These are phyloP conservation scores for Oxycera nigricornis DNA, from an alignment of 2,888 invertebrate species.

Conservation along the genomic window DNA sequence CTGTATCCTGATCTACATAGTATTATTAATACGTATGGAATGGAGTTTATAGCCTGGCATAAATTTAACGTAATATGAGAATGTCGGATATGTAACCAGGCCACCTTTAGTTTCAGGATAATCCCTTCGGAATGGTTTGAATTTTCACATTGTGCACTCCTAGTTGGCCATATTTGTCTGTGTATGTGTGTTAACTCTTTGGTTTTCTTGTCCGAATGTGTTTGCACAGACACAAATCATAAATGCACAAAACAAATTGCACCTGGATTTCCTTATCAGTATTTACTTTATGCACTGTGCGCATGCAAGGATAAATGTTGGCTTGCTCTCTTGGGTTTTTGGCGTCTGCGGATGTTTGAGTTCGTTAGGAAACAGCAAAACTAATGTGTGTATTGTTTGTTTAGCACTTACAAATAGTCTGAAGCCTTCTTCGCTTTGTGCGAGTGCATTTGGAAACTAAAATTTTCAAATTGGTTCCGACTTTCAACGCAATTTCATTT, in stretches of 20 bases:
- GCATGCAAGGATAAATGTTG: slow-evolving; percentile 16
- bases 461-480: no score
- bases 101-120: slow-evolving; percentile 18
- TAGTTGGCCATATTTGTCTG: not conserved
- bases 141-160: slow-evolving; percentile 18
- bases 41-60: not conserved
- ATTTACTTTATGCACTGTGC: slow-evolving; percentile 36
- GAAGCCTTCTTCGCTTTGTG: no score
- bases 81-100: slow-evolving; percentile 2
- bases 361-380: slow-evolving; percentile 22
- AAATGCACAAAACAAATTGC: slow-evolving; percentile 25
- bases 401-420: no score
- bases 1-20: not conserved
- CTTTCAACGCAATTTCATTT: no score
- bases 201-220: slow-evolving; percentile 1
- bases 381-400: no score
- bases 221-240: slow-evolving; percentile 32
- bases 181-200: not conserved
- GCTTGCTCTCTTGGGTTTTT: not conserved
- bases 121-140: not conserved
- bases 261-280: slow-evolving; percentile 39
- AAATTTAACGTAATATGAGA: slow-evolving; percentile 18
- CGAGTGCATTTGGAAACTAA: no score
- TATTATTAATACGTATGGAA: not conserved
- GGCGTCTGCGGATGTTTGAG: slow-evolving; percentile 10